Base-by-base conservation (phyloP, 1,140 invertebrate species). In the Cherax quadricarinatus region DNA sequence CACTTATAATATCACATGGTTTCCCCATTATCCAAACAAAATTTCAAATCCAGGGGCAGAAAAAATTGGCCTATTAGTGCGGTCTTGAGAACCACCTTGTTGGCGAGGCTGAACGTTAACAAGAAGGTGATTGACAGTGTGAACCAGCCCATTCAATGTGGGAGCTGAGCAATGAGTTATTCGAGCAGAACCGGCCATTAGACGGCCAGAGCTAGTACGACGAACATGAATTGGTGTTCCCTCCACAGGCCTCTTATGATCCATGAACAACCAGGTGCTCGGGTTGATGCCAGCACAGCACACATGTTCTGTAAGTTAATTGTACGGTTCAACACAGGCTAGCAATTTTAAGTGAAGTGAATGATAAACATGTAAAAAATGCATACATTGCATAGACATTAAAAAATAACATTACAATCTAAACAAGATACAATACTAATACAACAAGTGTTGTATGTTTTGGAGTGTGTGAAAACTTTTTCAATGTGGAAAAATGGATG, bases 71-170 rank as follows among this genome's bases (percentile, higher is more conserved):
- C 41, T 83, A 24, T 60, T 70, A 60, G 24, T 70, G 24, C 88
- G 49, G 18, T 51, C 57, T 21, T 41, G 16, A 9, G 24, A 2
- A 49, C n/a, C 30, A 4, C 21, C 49, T 14, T 41, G 53, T 14
- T 41, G 62, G 57, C 81, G 24, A 18, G 75, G 83, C 75, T 86
- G 53, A n/a, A 91, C 49, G 41, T 91, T 86, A 10, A 91, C 10
- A 24, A 91, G 57, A 10, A 91, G 89, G 18, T 91, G 83, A 94
- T 96, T 96, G 82, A 96, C 95, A 79, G 96, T 95, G 94, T 96
- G 96, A 4, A 96, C 94, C 60, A 96, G 95, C 75, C 96, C 96
- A 94, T 96, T 96, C 18, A 95, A 95, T 79, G 96, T 96, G 87
- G 96, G 94, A 80, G 96, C 94, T 94, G 96, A 96, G 94, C 96